Conservation (phyloP, 2,113 vertebrate species). For the Piaya cayana region DNA sequence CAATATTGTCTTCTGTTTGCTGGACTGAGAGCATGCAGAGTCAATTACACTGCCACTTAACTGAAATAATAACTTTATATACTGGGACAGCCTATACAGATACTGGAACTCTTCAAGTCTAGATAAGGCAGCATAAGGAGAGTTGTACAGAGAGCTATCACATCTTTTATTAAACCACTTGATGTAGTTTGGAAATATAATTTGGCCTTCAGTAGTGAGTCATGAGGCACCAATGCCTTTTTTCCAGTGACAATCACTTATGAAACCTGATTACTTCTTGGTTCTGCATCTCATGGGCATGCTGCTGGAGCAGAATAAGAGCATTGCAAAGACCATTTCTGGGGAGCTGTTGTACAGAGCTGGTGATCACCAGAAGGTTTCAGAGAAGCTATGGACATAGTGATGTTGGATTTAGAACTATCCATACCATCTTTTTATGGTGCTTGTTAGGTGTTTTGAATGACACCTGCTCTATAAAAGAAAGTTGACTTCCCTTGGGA, state of each 20-base stretch:
- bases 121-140: not conserved
- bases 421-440: not conserved
- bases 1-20: not conserved
- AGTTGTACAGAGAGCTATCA: not conserved
- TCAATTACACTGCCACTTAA: not conserved
- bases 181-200: not conserved
- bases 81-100: not conserved
- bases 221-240: not conserved
- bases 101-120: rapidly evolving
- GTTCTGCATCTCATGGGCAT: not conserved
- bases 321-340: not conserved
- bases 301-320: not conserved
- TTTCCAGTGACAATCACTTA: not conserved
- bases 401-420: not conserved
- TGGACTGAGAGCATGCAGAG: not conserved
- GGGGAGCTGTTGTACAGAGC: not conserved
- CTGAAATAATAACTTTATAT: not conserved
- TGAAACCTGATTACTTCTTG: not conserved
- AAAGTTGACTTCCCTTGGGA: not conserved
- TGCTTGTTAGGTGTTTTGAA: not conserved
- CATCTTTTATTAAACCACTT: not conserved
- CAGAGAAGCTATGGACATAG: not conserved
- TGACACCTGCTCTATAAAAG: not conserved
- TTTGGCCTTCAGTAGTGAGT: not conserved
- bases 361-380: not conserved